Evolutionary conservation across 1,140 invertebrate species (phyloP), one percentile per base, ranked within the genome.

Genomic region (Drosophila tristis): DNA sequence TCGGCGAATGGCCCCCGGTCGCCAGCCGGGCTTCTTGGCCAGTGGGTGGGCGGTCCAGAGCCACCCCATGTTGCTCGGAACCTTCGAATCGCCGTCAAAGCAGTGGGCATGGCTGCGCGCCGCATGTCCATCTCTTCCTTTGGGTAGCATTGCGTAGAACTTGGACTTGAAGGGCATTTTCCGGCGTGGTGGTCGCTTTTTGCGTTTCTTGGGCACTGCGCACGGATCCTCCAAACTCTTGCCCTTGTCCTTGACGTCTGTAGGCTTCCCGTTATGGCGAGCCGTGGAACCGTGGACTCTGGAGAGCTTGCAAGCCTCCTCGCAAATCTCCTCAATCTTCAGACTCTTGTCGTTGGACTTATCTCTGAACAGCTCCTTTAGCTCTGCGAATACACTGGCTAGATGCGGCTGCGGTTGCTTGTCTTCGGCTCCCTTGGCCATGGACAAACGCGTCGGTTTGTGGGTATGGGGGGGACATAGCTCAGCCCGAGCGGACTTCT

Each of bases 11-110:
- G 90, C 80, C 0, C 91, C 91, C 2, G 91, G 91, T 3, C 80
- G 79, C 91, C 91, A 92, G 0, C 84, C 84, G 0, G 65, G 64
- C 5, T 50, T 56, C 45, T 73, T 26, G 7, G 76, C 87, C 43
- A 72, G 42, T 0, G 76, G 67, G 55, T 80, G 45, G 4, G 76
- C 53, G 5, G 89, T 92, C 91, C 91, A 92, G n/a, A 92, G 47
- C 91, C 91, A 92, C n/a, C 91, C 91, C 91, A 92, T 92, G 26
- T 92, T 80, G 5, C 61, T 45, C 9, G 91, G 91, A 9, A 92
- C 90, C 43, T 74, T 74, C 2, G 48, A 47, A 2, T 51, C 48
- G 3, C 31, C 50, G 7, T 72, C 53, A 1, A 20, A 8, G 11
- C 60, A 59, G 0, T 57, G 44, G 16, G 23, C 26, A n/a, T 77